phyloP scores from a whole-genome alignment of 2,113 vertebrate genomes.

The Oncorhynchus kisutch region DNA sequence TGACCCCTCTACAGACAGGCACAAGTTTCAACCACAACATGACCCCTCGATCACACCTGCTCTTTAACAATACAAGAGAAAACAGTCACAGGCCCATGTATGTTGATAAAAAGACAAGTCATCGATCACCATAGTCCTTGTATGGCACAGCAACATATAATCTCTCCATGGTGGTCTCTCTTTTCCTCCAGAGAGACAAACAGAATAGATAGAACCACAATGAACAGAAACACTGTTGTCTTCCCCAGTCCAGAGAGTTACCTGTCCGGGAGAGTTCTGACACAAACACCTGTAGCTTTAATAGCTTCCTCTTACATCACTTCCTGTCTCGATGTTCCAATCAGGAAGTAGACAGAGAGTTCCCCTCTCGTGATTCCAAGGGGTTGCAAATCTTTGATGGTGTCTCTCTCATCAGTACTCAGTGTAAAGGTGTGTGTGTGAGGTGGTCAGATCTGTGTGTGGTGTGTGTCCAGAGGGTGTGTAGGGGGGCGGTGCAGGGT shows the following conservation, averaged over 20 bases:
- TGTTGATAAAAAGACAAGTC: constrained; percentile 40
- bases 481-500: constrained; percentile 76
- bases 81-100: constrained; percentile 73
- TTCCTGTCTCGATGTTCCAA: constrained; percentile 35
- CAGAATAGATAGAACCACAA: constrained; percentile 30
- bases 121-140: constrained; percentile 18
- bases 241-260: constrained; percentile 21
- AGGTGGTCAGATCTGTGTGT: constrained; percentile 75
- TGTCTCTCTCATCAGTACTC: constrained; percentile 25
- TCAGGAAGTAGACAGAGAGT: constrained; percentile 26
- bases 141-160: constrained; percentile 6
- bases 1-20: constrained; percentile 75
- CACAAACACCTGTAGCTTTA: constrained; percentile 40
- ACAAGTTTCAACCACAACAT: constrained; percentile 72
- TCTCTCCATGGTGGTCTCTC: constrained; percentile 32
- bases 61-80: constrained; percentile 52
- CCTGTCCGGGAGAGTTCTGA: constrained; percentile 38
- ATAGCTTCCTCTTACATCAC: constrained; percentile 16
- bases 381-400: constrained; percentile 44
- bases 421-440: constrained; percentile 61
- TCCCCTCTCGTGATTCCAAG: constrained; percentile 43
- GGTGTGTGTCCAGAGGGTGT: constrained; percentile 75
- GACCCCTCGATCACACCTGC: constrained; percentile 48
- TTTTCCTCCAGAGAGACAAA: constrained; percentile 26
- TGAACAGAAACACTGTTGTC: constrained; percentile 24